phyloP scores from a whole-genome alignment of 92 coral and sea anemone species.

The Diadumene lineata region DNA sequence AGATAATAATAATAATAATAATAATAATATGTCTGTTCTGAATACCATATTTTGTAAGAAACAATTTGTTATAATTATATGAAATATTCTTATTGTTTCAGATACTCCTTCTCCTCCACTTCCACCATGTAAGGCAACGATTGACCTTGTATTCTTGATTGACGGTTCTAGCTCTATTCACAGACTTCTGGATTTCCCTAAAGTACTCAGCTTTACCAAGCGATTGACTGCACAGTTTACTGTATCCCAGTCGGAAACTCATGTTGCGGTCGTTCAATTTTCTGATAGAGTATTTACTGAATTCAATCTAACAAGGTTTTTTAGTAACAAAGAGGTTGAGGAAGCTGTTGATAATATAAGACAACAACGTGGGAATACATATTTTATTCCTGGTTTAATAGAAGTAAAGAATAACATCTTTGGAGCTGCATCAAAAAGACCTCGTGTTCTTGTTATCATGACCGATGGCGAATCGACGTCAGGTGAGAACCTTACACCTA shows the following conservation, averaged over 20 bases:
- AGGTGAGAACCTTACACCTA: slow-evolving; percentile 6
- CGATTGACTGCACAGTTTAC: slow-evolving; percentile 44
- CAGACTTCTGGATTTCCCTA: slow-evolving; percentile 51
- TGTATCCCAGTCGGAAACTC: slow-evolving; percentile 50
- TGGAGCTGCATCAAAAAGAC: slow-evolving; percentile 21
- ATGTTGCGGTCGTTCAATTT: slow-evolving; percentile 53
- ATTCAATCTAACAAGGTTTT: slow-evolving; percentile 49
- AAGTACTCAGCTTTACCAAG: slow-evolving; percentile 53
- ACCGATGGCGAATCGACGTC: slow-evolving; percentile 33
- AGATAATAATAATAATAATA: too few relatives aligned
- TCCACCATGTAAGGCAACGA: slow-evolving; percentile 20
- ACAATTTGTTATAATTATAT: not conserved
- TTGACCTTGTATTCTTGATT: slow-evolving; percentile 59
- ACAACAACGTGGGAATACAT: slow-evolving; percentile 38
- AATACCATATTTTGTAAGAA: too few relatives aligned
- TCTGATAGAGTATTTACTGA: slow-evolving; percentile 36
- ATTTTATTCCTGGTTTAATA: slow-evolving; percentile 39
- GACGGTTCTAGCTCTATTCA: slow-evolving; percentile 64
- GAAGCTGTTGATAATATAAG: slow-evolving; percentile 47
- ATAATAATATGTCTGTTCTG: too few relatives aligned
- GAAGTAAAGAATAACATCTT: slow-evolving; percentile 32
- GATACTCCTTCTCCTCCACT: not conserved
- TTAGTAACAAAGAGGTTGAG: slow-evolving; percentile 32
- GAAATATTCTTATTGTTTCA: not conserved
- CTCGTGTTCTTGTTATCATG: slow-evolving; percentile 51